Evolutionary conservation across 2,888 invertebrate species (phyloP).

Genomic region (Leptarthrus brevirostris): DNA sequence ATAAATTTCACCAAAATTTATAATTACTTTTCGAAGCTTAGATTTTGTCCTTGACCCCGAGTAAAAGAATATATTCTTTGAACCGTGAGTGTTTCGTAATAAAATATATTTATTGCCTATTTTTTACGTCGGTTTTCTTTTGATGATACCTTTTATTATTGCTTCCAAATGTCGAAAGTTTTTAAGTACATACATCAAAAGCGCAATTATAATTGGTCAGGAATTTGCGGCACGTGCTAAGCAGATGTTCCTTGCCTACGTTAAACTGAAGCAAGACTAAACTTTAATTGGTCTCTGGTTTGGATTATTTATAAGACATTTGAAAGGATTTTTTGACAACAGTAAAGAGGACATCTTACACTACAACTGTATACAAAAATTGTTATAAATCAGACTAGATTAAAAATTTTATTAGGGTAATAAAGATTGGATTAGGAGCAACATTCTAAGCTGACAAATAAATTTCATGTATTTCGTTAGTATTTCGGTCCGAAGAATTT

Average conservation of each 20-base stretch:
- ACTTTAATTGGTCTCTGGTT: conserved; percentile 15
- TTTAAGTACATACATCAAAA: too few species aligned
- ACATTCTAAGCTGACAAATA: conserved; percentile 39
- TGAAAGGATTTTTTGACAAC: neutral
- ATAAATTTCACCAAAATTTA: too few species aligned
- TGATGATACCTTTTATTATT: too few species aligned
- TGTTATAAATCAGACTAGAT: conserved; percentile 25
- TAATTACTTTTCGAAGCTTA: too few species aligned
- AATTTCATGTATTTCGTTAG: conserved; percentile 4
- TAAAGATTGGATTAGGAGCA: neutral
- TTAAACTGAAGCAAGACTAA: neutral
- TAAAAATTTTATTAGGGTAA: neutral
- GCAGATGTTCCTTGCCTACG: conserved; percentile 24
- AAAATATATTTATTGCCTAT: too few species aligned
- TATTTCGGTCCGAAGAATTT: neutral
- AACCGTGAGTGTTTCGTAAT: too few species aligned
- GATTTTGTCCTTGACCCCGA: too few species aligned
- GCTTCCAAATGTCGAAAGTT: too few species aligned
- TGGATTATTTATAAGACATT: conserved; percentile 8
- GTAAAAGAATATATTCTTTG: too few species aligned
- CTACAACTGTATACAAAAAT: neutral
- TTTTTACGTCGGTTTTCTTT: too few species aligned
- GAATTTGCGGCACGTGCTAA: conserved; percentile 7
- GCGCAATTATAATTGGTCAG: neutral
- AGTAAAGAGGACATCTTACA: neutral